Base-by-base conservation (phyloP, 1,140 invertebrate species). In the Cotesia chilonis region DNA sequence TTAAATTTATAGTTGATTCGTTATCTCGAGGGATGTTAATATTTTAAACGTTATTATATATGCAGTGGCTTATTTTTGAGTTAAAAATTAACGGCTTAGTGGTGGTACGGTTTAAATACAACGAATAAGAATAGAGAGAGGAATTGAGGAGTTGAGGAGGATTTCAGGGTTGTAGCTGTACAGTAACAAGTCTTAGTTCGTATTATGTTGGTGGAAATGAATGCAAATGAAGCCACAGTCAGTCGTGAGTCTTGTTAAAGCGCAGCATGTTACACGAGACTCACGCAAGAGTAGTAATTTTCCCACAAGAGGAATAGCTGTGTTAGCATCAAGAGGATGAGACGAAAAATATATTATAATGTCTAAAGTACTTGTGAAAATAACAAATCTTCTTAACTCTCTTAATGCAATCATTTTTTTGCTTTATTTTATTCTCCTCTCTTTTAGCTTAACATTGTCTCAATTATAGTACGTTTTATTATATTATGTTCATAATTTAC, bases 161-260 rank as follows among this genome's bases (percentile, higher is more conserved):
- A 64, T 71, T 60, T 54, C 28, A 17, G 68, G 59, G 55, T 17
- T 68, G 47, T 66, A 71, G 66, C 54, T 71, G 41, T 64, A 41
- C 63, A 36, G 60, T 70, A 47, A 60, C 51, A 37, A 20, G 71
- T 72, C 57, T 67, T 57, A 72, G 64, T 68, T 47, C 14, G 57
- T 52, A 73, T 73, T 64, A 61, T 73, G 63, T 68, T 63, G 38
- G 67, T 75, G 67, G 72, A 75, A 80, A 80, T 77, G 74, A 77
- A 80, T 79, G 79, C 76, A 81, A 79, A 81, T 80, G 73, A 77
- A 77, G 78, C 73, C 67, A 66, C 71, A 51, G 52, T 28, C 68
- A 64, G 68, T 75, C 72, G 55, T 70, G 73, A 75, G 74, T 81
- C 74, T 79, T 76, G 78, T 80, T 78, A 75, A 74, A 79, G 69